These are phyloP conservation scores for Isichthys henryi DNA, from an alignment of 2,113 vertebrate genomes.

Conservation along the genomic window DNA sequence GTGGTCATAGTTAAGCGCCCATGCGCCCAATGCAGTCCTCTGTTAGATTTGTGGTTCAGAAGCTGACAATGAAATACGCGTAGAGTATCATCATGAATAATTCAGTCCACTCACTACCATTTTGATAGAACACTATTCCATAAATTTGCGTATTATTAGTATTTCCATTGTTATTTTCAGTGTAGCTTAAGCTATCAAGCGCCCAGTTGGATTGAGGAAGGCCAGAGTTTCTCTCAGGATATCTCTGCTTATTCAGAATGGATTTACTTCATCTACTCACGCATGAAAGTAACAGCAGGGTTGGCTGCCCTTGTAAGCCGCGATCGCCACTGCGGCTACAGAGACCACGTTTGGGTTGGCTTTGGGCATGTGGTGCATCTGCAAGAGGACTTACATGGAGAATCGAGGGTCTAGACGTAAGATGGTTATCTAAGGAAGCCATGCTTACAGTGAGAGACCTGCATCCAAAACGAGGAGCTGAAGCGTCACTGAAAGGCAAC, in stretches of 20 bases:
- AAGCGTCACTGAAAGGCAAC: neutral
- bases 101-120: neutral
- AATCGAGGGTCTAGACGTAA: neutral
- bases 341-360: conserved; percentile 20
- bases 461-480: neutral
- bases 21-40: neutral
- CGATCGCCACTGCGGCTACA: conserved; percentile 17
- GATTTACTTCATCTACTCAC: neutral
- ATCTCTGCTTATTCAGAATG: neutral
- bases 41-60: neutral
- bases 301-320: neutral
- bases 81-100: neutral
- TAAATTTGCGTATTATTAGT: neutral
- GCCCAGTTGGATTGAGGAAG: neutral
- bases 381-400: conserved; percentile 21
- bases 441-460: neutral
- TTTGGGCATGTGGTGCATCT: conserved; percentile 1
- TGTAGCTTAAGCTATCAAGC: neutral
- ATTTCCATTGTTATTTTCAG: neutral
- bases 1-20: neutral
- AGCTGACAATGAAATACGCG: neutral
- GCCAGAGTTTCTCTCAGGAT: neutral
- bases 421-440: conserved; percentile 27
- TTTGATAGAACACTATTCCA: neutral
- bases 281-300: neutral